Evolutionary conservation across 2,113 vertebrate species (phyloP), one percentile per base, ranked within the genome.

Genomic region (Bagarius yarrelli): DNA sequence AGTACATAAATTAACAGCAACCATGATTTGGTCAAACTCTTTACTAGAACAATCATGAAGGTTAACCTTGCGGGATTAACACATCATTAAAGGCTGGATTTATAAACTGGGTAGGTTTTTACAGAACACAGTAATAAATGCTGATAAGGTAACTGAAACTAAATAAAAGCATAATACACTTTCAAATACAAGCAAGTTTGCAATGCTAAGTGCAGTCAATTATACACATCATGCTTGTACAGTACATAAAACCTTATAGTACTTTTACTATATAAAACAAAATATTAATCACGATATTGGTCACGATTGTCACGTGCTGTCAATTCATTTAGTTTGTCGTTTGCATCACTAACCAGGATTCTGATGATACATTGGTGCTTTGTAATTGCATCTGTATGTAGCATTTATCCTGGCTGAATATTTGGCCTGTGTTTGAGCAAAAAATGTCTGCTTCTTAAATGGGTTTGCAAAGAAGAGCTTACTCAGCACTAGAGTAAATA

Each of bases 1-100:
- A 84, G 60, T 83, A 90, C 94, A 91, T 89, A 88, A 82, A 86
- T 93, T 85, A 93, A 88, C 47, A 91, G 92, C 85, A 89, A 89
- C 30, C 93, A 94, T 1, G 87, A 92, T 55, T 85, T 91, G 63
- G 60, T 88, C 76, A 93, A 92, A 83, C 88, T 90, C 52, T 53
- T 12, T 18, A 15, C 93, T 80, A 92, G 91, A 36, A 91, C 92
- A 83, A 91, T 93, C 88, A 88, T 90, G 87, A 91, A 89, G 89
- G 80, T 27, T 59, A 13, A 15, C 74, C 61, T 47, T 27, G 14
- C 84, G 74, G 56, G 52, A 79, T 70, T 61, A 16, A 34, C 34
- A 73, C 4, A 70, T 83, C 16, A 90, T 86, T 91, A 92, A 90
- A 90, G 2, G 61, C 18, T 12, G 64, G 9, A 60, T 83, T 87